Evolutionary conservation across 2,797 vertebrate species (phyloP).

Genomic region (Anas bernieri): DNA sequence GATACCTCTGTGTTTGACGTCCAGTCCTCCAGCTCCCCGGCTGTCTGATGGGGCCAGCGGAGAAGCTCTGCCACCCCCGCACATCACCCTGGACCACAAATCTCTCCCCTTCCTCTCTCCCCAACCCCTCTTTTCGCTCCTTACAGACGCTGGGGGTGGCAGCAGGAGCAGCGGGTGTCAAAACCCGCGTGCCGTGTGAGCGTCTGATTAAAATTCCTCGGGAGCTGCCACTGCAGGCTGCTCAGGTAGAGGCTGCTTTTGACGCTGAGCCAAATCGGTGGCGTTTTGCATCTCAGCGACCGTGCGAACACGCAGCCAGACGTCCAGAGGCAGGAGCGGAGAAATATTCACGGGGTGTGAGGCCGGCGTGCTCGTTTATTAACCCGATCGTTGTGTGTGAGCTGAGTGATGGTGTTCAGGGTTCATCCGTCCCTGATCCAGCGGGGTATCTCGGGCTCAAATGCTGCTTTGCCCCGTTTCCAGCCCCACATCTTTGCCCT

Average conservation of each 20-base stretch:
- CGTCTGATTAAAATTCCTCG: constrained; percentile 57
- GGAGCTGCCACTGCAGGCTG: constrained; percentile 50
- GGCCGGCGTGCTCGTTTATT: not conserved
- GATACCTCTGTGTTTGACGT: not conserved
- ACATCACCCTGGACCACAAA: not conserved
- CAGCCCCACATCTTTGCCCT: not conserved
- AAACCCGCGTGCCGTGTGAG: constrained; percentile 21
- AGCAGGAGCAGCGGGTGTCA: not conserved
- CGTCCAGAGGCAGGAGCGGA: constrained; percentile 1
- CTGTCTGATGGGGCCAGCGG: not conserved
- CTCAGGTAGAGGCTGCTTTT: constrained; percentile 58
- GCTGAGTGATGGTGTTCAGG: not conserved
- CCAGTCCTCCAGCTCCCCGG: not conserved
- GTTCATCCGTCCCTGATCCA: not conserved
- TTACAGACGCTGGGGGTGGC: too few species aligned
- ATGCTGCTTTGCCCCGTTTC: not conserved
- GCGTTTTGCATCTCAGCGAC: constrained; percentile 44
- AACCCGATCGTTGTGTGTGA: not conserved
- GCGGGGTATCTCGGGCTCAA: not conserved
- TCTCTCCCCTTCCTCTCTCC: not conserved
- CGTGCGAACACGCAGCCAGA: constrained; percentile 73
- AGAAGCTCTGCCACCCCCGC: not conserved
- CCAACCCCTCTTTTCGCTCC: not conserved
- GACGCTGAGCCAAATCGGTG: constrained; percentile 50
- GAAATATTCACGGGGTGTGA: constrained; percentile 29